Percentiles rank a stretch among this genome's conserved stretches.
Conservation (phyloP, 2,113 vertebrate species). For the Connochaetes taurinus region DNA sequence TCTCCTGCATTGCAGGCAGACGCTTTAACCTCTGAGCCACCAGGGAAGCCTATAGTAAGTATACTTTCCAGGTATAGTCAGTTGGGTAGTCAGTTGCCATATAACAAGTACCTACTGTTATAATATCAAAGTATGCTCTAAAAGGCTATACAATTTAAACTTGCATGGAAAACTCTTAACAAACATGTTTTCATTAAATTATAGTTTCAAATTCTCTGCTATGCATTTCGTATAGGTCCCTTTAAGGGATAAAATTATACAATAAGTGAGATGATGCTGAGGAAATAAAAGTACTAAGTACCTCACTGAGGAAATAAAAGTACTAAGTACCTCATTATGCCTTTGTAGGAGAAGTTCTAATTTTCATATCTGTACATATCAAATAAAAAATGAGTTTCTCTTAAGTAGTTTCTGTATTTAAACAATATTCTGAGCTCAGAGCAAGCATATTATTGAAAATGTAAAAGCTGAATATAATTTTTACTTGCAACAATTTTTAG, state of each 20-base stretch:
- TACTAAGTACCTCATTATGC: neutral
- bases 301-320: neutral
- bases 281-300: constrained; percentile 7
- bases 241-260: neutral
- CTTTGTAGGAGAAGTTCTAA: neutral
- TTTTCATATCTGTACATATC: constrained; percentile 30
- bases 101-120: neutral
- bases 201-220: neutral
- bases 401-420: constrained; percentile 10
- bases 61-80: neutral
- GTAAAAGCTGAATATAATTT: neutral
- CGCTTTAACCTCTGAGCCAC: too few species aligned
- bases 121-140: neutral
- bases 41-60: too few species aligned
- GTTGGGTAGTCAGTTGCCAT: neutral
- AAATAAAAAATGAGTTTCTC: neutral
- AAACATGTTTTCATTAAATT: neutral
- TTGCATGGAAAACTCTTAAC: neutral
- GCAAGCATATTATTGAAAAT: neutral
- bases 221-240: neutral
- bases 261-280: neutral
- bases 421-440: neutral
- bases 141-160: neutral
- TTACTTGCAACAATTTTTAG: neutral
- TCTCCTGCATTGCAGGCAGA: too few species aligned